Percentiles rank a stretch among this genome's conserved stretches.
Evolutionary conservation across 2,113 vertebrate genomes (phyloP).

Genomic region (Oreocharis arfaki): DNA sequence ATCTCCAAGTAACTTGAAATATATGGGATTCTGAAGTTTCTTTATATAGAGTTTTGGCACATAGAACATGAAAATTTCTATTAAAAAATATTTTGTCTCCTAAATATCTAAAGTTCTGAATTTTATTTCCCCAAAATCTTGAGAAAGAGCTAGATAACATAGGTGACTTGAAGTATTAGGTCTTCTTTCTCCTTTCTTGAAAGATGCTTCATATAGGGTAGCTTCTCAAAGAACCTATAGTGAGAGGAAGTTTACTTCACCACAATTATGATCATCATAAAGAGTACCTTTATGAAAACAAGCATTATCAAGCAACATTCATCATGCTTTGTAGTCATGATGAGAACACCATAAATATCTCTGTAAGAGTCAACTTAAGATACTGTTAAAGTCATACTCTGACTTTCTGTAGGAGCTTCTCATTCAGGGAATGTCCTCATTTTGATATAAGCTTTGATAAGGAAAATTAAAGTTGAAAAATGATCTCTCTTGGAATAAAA

Average conservation of each 20-base stretch:
- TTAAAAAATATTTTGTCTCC: no score
- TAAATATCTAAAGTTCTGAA: background rate
- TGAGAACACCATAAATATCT: background rate
- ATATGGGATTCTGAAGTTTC: background rate
- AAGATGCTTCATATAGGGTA: background rate
- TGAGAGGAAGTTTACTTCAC: background rate
- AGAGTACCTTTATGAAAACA: background rate
- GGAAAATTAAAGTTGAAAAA: background rate
- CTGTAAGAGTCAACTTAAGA: background rate
- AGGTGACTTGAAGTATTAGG: background rate
- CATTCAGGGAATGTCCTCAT: background rate
- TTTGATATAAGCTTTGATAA: background rate
- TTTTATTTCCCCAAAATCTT: background rate
- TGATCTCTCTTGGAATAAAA: background rate
- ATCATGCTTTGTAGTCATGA: background rate
- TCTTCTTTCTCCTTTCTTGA: background rate
- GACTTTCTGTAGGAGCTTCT: background rate
- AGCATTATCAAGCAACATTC: background rate
- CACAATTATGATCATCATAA: background rate
- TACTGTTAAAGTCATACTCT: background rate
- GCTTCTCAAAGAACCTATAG: background rate
- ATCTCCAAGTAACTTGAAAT: background rate
- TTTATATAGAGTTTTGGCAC: background rate
- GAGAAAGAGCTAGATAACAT: background rate
- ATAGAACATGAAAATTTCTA: background rate